These are phyloP conservation scores for Pogonognathellus flavescens DNA, from an alignment of 1,140 invertebrate genomes.

Conservation along the genomic window DNA sequence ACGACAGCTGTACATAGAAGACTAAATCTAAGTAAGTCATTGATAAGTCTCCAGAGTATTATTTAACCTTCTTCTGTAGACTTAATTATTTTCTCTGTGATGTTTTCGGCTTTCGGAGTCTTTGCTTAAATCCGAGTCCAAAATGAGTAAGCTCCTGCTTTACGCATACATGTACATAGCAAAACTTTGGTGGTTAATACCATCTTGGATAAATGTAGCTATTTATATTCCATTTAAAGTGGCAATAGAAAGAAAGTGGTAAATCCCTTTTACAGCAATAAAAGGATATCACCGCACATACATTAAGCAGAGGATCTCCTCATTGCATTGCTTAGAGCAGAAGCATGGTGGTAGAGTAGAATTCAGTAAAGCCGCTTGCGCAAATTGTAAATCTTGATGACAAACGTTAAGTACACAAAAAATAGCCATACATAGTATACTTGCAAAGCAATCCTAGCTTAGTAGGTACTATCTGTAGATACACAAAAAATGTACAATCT, in stretches of 20 bases:
- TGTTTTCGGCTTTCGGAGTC: no score
- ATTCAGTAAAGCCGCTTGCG: not conserved
- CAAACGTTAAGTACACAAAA: conserved; percentile 32
- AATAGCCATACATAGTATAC: not conserved
- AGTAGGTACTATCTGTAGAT: no score
- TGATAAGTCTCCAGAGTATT: no score
- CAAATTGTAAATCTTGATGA: conserved; percentile 24
- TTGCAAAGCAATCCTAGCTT: no score
- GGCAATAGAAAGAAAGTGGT: not conserved
- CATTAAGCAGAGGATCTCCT: not conserved
- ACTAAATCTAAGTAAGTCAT: no score
- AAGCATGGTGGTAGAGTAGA: not conserved
- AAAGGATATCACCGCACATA: not conserved
- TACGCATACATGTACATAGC: no score
- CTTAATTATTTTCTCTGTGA: not conserved
- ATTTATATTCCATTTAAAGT: not conserved
- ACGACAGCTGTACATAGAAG: no score
- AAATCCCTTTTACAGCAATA: not conserved
- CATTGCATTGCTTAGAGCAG: not conserved
- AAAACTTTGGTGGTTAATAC: no score
- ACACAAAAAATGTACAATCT: no score
- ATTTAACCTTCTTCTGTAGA: no score
- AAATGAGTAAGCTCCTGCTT: no score
- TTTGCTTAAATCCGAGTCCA: no score
- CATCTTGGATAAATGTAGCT: not conserved